These are phyloP conservation scores for Neomonachus schauinslandi DNA, from an alignment of 2,113 vertebrate species.

Conservation along the genomic window DNA sequence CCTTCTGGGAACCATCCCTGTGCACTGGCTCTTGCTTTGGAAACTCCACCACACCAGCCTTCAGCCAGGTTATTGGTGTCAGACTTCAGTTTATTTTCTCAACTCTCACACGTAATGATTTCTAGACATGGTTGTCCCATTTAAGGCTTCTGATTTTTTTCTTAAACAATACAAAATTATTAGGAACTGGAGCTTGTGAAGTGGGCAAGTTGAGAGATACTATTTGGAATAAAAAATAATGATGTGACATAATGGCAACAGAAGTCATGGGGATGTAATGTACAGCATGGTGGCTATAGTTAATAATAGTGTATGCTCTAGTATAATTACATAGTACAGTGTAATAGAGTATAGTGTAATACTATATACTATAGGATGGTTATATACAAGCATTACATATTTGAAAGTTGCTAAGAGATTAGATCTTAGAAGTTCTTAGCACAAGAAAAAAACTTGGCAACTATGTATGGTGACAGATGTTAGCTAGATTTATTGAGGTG, in stretches of 20 bases:
- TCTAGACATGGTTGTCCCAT: neutral
- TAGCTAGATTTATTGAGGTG: neutral
- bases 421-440: neutral
- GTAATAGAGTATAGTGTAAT: neutral
- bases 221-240: neutral
- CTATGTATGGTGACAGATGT: neutral
- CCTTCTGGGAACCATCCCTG: neutral
- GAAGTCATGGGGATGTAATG: neutral
- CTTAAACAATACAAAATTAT: neutral
- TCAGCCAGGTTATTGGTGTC: too few species aligned
- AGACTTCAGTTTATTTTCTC: neutral
- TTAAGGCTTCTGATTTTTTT: neutral
- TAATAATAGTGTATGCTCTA: neutral
- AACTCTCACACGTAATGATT: neutral
- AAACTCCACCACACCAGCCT: neutral
- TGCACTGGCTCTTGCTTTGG: neutral
- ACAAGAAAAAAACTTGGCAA: neutral
- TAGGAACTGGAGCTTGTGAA: neutral
- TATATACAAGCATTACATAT: neutral
- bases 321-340: neutral
- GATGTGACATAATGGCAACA: too few species aligned
- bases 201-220: neutral
- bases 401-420: neutral
- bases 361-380: neutral
- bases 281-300: neutral